A percentile compares a stretch with the other conserved stretches of the same genome.
Evolutionary conservation across 2,888 invertebrate genomes (phyloP).

Genomic region (Cynaeus angustus): DNA sequence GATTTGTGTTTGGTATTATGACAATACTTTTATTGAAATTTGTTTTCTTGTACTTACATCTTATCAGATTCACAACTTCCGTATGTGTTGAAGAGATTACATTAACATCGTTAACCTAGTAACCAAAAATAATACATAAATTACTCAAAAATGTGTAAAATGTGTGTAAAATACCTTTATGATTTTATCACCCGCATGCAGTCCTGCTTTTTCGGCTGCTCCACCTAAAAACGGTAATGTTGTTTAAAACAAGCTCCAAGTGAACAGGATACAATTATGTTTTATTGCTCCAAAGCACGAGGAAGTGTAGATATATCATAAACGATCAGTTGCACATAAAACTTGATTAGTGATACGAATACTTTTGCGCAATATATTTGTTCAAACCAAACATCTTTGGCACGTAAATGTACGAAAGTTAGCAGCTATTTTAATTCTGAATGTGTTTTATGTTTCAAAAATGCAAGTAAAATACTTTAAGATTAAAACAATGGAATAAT

Average conservation of each 20-base stretch:
- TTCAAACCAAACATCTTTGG: no score
- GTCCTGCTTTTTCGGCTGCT: conserved; percentile 93
- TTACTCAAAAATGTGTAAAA: background rate
- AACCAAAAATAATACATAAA: conserved; percentile 52
- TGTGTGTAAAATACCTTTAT: conserved; percentile 79
- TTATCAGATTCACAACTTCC: conserved; percentile 95
- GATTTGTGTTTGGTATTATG: background rate
- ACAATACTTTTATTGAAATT: background rate
- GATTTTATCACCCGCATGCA: conserved; percentile 94
- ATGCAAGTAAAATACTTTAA: no score
- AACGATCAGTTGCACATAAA: no score
- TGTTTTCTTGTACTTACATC: conserved; percentile 79
- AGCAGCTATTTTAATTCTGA: no score
- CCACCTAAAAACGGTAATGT: conserved; percentile 78
- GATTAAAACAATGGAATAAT: no score
- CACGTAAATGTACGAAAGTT: no score
- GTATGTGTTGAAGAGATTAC: conserved; percentile 94
- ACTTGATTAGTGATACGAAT: no score
- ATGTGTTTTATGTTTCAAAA: no score
- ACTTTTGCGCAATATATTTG: no score
- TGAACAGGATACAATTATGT: background rate
- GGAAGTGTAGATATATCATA: no score
- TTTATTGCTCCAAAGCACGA: no score
- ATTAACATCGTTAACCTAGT: conserved; percentile 91
- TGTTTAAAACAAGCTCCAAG: background rate